phyloP scores from a whole-genome alignment of 2,797 vertebrate genomes.

The Moxostoma hubbsi region DNA sequence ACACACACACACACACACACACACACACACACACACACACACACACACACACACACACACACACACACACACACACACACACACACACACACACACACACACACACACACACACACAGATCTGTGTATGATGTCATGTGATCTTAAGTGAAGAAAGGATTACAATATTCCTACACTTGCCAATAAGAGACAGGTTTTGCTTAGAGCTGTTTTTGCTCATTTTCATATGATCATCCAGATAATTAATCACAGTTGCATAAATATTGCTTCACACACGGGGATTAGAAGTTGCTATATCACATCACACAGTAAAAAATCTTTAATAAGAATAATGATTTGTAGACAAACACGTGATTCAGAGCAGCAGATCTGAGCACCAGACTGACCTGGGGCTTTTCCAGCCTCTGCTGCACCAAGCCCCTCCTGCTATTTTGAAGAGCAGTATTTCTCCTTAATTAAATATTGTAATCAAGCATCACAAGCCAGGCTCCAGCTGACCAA shows the following conservation, averaged over 20 bases:
- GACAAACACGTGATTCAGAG: neutral
- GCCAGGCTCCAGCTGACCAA: conserved; percentile 31
- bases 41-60: too few species aligned
- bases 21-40: too few species aligned
- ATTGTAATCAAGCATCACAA: conserved; percentile 34
- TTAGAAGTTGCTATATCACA: conserved; percentile 10
- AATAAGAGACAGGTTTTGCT: neutral
- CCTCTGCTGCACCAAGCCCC: neutral
- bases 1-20: too few species aligned
- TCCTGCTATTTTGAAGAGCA: neutral
- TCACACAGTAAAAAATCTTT: conserved; percentile 5
- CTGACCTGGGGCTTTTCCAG: conserved; percentile 27
- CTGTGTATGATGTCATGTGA: neutral
- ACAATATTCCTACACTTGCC: neutral
- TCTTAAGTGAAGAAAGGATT: neutral
- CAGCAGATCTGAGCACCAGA: neutral
- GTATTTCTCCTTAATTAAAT: conserved; percentile 9
- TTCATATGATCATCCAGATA: conserved; percentile 7
- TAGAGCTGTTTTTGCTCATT: neutral
- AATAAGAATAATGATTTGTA: conserved; percentile 7
- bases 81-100: too few species aligned
- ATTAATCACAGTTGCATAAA: conserved; percentile 13
- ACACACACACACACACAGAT: too few species aligned
- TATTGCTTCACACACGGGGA: conserved; percentile 27
- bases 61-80: too few species aligned